A percentile compares a stretch with the other conserved stretches of the same genome.
phyloP scores from a whole-genome alignment of 2,797 vertebrate species.

The Kryptopterus vitreolus region DNA sequence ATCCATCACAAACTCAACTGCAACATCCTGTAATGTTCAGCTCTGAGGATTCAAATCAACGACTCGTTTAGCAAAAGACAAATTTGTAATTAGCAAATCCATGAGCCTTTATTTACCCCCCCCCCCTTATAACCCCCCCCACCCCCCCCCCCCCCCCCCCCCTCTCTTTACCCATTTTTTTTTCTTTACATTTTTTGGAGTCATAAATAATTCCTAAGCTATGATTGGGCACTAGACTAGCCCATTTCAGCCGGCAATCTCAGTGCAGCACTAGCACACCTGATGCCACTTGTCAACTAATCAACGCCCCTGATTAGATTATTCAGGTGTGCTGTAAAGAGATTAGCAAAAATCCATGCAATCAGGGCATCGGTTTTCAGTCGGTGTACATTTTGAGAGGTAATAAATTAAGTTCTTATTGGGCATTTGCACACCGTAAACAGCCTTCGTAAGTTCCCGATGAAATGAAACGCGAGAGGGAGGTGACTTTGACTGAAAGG shows the following conservation, averaged over 20 bases:
- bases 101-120: slow-evolving; percentile 10
- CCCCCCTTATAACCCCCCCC: too few relatives aligned
- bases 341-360: slow-evolving; percentile 10
- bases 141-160: too few relatives aligned
- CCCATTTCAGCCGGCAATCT: slow-evolving; percentile 32
- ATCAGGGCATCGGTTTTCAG: slow-evolving; percentile 20
- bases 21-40: slow-evolving; percentile 26
- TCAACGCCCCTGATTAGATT: slow-evolving; percentile 36
- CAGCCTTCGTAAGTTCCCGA: not conserved
- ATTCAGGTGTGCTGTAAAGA: slow-evolving; percentile 24
- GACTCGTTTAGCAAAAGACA: slow-evolving; percentile 30
- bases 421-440: not conserved
- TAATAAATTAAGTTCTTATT: not conserved
- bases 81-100: slow-evolving; percentile 31
- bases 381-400: not conserved
- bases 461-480: not conserved
- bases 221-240: not conserved
- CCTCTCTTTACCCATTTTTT: too few relatives aligned
- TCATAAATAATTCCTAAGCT: slow-evolving; percentile 31
- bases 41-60: slow-evolving; percentile 3
- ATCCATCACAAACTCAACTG: not conserved
- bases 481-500: too few relatives aligned
- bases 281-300: slow-evolving; percentile 39
- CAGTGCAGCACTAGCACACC: slow-evolving; percentile 31
- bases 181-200: not conserved